Conservation (phyloP, 1,140 invertebrate species). For the Apis cerana region DNA sequence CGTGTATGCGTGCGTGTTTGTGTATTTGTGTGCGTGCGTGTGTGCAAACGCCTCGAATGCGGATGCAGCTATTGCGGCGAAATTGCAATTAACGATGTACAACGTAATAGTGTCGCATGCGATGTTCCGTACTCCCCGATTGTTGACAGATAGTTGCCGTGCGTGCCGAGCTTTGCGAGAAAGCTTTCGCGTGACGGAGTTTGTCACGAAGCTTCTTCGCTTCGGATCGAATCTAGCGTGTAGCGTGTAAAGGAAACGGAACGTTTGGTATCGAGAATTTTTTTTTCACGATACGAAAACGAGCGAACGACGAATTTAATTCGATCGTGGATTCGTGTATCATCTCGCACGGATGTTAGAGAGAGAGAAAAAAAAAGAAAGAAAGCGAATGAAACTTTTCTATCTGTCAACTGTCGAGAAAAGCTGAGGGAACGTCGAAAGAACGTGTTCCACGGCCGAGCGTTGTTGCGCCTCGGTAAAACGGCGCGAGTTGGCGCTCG, state of each 20-base stretch:
- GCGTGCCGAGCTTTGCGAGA: conserved; percentile 7
- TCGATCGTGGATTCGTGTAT: too few relatives aligned
- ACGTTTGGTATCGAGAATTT: too few relatives aligned
- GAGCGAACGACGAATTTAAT: too few relatives aligned
- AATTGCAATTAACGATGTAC: conserved; percentile 51
- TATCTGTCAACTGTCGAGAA: conserved; percentile 34
- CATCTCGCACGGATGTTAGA: too few relatives aligned
- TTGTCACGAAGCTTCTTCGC: conserved; percentile 4
- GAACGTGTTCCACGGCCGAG: not conserved
- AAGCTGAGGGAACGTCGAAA: conserved; percentile 6
- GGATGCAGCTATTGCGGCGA: conserved; percentile 20
- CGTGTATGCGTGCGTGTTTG: not conserved
- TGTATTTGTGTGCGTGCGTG: too few relatives aligned
- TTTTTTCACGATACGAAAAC: too few relatives aligned
- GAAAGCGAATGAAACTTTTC: not conserved
- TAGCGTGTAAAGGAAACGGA: too few relatives aligned
- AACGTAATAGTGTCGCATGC: conserved; percentile 55
- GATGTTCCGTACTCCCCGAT: conserved; percentile 55
- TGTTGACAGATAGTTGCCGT: conserved; percentile 58
- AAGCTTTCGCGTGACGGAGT: conserved; percentile 20
- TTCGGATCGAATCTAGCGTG: too few relatives aligned
- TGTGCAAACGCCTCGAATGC: not conserved
- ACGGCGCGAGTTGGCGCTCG: conserved; percentile 34
- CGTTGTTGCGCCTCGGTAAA: not conserved
- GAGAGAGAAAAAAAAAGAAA: not conserved